These are phyloP conservation scores for Cheilosia impressa DNA, from an alignment of 2,888 invertebrate species.

Conservation along the genomic window DNA sequence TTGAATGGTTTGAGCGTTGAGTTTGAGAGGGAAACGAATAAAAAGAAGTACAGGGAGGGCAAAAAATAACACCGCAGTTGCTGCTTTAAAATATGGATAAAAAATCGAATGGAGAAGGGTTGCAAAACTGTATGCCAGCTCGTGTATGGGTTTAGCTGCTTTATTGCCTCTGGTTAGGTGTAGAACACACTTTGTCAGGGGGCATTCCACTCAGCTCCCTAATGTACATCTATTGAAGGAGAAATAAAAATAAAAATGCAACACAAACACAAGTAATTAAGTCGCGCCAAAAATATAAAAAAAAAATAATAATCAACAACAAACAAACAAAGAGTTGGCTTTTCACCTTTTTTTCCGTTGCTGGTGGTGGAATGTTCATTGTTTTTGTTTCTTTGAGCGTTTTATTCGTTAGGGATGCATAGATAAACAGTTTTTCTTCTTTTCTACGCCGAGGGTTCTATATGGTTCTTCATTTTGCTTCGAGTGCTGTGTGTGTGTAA, in stretches of 20 bases:
- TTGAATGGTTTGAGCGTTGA: slow-evolving; percentile 31
- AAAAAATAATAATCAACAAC: background rate
- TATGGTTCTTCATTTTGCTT: slow-evolving; percentile 2
- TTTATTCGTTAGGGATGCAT: slow-evolving; percentile 40
- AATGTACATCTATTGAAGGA: slow-evolving; percentile 47
- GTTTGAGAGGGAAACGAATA: slow-evolving; percentile 23
- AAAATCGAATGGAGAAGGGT: slow-evolving; percentile 10
- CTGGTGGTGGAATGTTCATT: slow-evolving; percentile 25
- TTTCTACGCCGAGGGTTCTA: slow-evolving; percentile 6
- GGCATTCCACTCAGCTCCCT: slow-evolving; percentile 43
- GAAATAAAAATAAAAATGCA: slow-evolving; percentile 17
- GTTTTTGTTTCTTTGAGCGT: slow-evolving; percentile 37
- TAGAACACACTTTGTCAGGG: slow-evolving; percentile 36
- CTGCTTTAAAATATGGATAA: background rate
- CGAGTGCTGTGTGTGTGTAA: slow-evolving; percentile 1
- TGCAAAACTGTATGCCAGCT: background rate
- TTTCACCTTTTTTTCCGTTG: slow-evolving; percentile 53
- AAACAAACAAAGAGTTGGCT: slow-evolving; percentile 28
- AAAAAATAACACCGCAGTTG: slow-evolving; percentile 39
- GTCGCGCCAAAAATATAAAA: slow-evolving; percentile 43
- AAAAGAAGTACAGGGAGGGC: slow-evolving; percentile 14
- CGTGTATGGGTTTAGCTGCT: slow-evolving; percentile 16
- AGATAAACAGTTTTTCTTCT: slow-evolving; percentile 27
- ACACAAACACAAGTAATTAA: slow-evolving; percentile 67
- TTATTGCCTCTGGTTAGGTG: slow-evolving; percentile 59